These are phyloP conservation scores for Neoitamus cyanurus DNA, from an alignment of 2,888 invertebrate species.

Conservation along the genomic window DNA sequence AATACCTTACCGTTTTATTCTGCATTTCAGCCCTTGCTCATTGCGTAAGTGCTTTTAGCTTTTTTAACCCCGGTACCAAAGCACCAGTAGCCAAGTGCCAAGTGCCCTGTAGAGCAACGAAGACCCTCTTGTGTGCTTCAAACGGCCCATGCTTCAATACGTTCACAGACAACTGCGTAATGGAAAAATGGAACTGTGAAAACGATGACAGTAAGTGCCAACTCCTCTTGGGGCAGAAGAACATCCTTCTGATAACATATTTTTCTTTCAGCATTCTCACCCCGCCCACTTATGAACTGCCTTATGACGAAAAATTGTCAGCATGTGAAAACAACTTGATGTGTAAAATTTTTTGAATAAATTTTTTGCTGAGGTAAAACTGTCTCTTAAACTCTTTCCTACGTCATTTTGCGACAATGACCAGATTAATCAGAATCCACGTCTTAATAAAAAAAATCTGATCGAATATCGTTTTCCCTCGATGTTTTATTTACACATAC, in stretches of 20 bases:
- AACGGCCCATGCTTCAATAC: neutral
- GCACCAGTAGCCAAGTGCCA: neutral
- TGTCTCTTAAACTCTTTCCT: too few species aligned
- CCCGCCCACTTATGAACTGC: neutral
- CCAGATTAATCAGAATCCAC: too few species aligned
- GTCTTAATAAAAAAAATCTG: too few species aligned
- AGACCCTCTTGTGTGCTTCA: neutral
- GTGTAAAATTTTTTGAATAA: neutral
- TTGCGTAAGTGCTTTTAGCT: too few species aligned
- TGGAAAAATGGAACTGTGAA: neutral
- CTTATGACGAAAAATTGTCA: neutral
- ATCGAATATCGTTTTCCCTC: too few species aligned
- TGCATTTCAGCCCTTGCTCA: neutral
- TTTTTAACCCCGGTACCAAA: too few species aligned
- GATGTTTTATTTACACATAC: too few species aligned
- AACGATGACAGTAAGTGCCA: neutral
- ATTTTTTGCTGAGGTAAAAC: neutral
- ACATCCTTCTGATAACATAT: neutral
- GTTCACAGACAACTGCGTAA: neutral
- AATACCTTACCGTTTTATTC: neutral
- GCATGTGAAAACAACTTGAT: neutral
- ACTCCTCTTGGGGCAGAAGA: neutral
- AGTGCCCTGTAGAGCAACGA: neutral
- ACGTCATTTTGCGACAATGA: too few species aligned
- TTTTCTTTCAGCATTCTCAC: neutral